phyloP scores from a whole-genome alignment of 2,888 invertebrate species.

The Lithodes maja region DNA sequence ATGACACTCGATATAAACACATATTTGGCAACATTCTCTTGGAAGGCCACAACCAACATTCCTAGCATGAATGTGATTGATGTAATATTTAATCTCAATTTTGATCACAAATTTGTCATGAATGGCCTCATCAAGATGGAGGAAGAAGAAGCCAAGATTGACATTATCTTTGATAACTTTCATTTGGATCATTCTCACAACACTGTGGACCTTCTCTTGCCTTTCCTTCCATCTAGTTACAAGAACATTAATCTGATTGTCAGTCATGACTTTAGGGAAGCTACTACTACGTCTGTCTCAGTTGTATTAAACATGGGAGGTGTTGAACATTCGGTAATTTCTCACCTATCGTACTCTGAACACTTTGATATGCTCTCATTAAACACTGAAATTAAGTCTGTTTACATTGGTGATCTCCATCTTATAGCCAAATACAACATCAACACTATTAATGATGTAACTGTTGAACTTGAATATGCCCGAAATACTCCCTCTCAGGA shows the following conservation, averaged over 20 bases:
- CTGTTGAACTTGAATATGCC: constrained; percentile 51
- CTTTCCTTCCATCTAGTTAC: constrained; percentile 23
- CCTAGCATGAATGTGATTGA: neutral
- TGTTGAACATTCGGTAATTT: constrained; percentile 29
- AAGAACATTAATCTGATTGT: constrained; percentile 33
- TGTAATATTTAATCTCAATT: constrained; percentile 40
- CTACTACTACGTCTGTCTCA: constrained; percentile 36
- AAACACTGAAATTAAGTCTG: constrained; percentile 43
- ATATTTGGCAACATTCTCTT: constrained; percentile 36
- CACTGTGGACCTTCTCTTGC: constrained; percentile 25
- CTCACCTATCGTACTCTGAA: constrained; percentile 47
- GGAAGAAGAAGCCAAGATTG: constrained; percentile 21
- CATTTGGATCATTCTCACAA: constrained; percentile 47
- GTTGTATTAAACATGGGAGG: constrained; percentile 34
- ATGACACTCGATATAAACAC: constrained; percentile 25
- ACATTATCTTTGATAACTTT: constrained; percentile 48
- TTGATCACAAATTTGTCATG: constrained; percentile 47
- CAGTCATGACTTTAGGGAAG: constrained; percentile 61
- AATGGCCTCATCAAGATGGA: neutral
- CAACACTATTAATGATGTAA: constrained; percentile 48
- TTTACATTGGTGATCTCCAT: constrained; percentile 49
- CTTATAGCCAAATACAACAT: constrained; percentile 52
- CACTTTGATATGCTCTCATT: constrained; percentile 51
- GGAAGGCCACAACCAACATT: constrained; percentile 47
- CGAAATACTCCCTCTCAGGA: constrained; percentile 8